Evolutionary conservation across 2,113 vertebrate species (phyloP).

Genomic region (Prolemur simus): DNA sequence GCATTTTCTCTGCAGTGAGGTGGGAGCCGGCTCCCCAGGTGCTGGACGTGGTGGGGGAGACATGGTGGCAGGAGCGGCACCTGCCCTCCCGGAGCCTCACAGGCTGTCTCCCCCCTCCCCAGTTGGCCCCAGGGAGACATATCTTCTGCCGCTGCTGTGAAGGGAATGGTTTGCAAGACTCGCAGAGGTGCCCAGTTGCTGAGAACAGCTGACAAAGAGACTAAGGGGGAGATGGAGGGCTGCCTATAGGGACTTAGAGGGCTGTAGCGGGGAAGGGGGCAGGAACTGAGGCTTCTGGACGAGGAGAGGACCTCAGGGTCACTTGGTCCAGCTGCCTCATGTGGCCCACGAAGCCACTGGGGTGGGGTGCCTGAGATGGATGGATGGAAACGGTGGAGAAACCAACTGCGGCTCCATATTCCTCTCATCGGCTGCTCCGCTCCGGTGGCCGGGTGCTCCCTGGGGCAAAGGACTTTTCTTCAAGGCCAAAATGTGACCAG

Average conservation of each 20-base stretch:
- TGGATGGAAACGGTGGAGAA: background rate
- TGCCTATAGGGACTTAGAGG: background rate
- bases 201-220: slow-evolving; percentile 1
- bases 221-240: background rate
- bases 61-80: background rate
- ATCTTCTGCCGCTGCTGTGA: background rate
- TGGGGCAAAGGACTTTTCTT: background rate
- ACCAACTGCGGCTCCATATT: background rate
- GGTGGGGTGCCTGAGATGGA: background rate
- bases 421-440: background rate
- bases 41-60: background rate
- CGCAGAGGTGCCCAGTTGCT: background rate
- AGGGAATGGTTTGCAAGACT: background rate
- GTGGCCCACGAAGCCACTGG: background rate
- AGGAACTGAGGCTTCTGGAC: background rate
- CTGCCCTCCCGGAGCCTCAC: background rate
- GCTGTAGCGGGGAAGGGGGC: background rate
- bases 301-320: background rate
- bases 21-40: rapidly evolving
- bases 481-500: background rate
- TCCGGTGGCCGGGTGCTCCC: no score
- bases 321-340: background rate
- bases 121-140: background rate
- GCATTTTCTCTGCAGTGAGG: background rate
- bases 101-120: background rate